A percentile compares a stretch with the other conserved stretches of the same genome.
Evolutionary conservation across 2,888 invertebrate genomes (phyloP).

Genomic region (Seira musarum): DNA sequence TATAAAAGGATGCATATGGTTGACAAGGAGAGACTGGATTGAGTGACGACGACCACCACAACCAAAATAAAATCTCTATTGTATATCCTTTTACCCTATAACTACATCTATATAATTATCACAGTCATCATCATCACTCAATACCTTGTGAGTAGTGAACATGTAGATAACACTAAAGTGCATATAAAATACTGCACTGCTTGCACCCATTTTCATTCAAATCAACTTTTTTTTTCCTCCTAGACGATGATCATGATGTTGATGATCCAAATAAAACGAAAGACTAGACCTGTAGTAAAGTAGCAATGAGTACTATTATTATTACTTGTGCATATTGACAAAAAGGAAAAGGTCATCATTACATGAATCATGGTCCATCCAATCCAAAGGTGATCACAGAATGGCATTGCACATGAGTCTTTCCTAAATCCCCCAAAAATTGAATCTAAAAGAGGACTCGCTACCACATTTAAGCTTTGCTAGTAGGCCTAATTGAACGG

Average conservation of each 20-base stretch:
- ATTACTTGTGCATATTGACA: too few relatives aligned
- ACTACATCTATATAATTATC: not conserved
- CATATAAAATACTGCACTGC: too few relatives aligned
- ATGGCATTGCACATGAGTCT: not conserved
- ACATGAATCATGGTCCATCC: not conserved
- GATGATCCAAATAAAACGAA: too few relatives aligned
- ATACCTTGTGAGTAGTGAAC: too few relatives aligned
- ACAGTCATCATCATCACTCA: too few relatives aligned
- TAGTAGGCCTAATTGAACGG: not conserved
- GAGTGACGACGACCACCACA: constrained; percentile 32
- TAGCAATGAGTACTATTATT: too few relatives aligned
- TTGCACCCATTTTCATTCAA: too few relatives aligned
- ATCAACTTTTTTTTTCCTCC: too few relatives aligned
- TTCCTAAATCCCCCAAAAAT: not conserved
- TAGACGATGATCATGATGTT: too few relatives aligned
- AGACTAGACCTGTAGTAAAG: too few relatives aligned
- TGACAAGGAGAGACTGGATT: constrained; percentile 19
- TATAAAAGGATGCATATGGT: constrained; percentile 36
- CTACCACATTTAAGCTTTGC: not conserved
- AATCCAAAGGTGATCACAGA: not conserved
- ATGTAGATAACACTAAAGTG: too few relatives aligned
- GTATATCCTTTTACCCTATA: not conserved
- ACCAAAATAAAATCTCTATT: constrained; percentile 15
- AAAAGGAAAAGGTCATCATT: not conserved
- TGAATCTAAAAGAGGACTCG: not conserved